A percentile compares a stretch with the other conserved stretches of the same genome.
Conservation (phyloP, 2,797 vertebrate genomes). For the Chiropotes sagulatus region DNA sequence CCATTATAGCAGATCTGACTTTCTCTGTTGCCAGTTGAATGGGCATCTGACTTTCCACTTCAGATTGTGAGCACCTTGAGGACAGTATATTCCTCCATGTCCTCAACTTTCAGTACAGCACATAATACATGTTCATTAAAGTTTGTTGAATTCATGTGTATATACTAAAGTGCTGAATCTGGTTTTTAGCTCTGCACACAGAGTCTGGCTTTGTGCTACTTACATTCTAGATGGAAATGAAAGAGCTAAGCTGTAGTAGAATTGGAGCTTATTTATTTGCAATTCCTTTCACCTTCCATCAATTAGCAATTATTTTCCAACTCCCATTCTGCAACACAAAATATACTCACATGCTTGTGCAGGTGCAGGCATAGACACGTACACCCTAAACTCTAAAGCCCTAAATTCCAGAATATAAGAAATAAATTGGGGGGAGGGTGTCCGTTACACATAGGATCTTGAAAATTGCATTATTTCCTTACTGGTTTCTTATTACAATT, state of each 20-base stretch:
- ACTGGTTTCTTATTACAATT: neutral
- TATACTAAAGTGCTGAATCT: fast-evolving
- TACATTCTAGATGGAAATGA: neutral
- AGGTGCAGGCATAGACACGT: neutral
- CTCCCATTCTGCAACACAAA: neutral
- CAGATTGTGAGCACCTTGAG: neutral
- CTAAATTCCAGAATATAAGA: neutral
- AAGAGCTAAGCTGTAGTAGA: neutral
- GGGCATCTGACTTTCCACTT: neutral
- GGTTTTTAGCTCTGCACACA: neutral
- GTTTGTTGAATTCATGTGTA: neutral
- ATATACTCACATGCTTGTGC: neutral
- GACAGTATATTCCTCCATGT: neutral
- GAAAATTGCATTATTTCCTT: neutral
- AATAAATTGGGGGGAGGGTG: neutral
- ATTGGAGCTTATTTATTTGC: neutral
- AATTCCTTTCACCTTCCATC: neutral
- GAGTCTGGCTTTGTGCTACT: neutral
- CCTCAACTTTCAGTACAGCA: neutral
- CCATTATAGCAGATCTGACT: neutral
- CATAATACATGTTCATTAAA: neutral
- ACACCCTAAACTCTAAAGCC: neutral
- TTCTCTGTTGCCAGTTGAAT: no score
- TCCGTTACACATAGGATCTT: neutral
- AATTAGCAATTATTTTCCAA: neutral